Evolutionary conservation across 1,140 invertebrate genomes (phyloP).

Genomic region (Drosophila subpulchrella): DNA sequence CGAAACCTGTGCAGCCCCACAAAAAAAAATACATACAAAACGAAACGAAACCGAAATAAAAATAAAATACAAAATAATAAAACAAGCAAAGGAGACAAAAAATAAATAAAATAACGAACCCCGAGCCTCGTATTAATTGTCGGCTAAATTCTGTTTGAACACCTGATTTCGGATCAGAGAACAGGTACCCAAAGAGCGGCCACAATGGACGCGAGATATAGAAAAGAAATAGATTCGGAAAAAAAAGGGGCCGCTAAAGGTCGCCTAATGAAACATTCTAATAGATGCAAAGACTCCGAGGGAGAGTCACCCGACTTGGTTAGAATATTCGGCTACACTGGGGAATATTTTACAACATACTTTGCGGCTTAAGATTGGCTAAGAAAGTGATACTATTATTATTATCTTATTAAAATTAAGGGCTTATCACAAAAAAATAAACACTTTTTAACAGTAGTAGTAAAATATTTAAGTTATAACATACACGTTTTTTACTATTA

Average conservation of each 20-base stretch:
- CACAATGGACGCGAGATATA: conserved; percentile 33
- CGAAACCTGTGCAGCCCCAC: conserved; percentile 39
- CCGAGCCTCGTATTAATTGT: conserved; percentile 73
- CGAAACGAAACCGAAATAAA: conserved; percentile 29
- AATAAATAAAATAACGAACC: conserved; percentile 49
- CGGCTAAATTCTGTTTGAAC: conserved; percentile 79
- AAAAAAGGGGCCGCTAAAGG: conserved; percentile 57
- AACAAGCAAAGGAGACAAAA: conserved; percentile 33
- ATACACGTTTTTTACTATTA: too few species aligned
- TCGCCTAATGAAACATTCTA: conserved; percentile 73
- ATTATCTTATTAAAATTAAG: too few species aligned
- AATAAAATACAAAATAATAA: conserved; percentile 15
- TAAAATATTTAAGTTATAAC: too few species aligned
- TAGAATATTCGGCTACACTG: conserved; percentile 36
- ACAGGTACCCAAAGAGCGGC: conserved; percentile 58
- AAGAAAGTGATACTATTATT: too few species aligned
- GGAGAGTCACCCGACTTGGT: conserved; percentile 23
- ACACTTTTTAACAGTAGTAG: too few species aligned
- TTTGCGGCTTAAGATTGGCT: too few species aligned
- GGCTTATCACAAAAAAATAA: too few species aligned
- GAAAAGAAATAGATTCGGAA: conserved; percentile 35
- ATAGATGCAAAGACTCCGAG: conserved; percentile 36
- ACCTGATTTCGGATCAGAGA: conserved; percentile 55
- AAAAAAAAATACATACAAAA: conserved; percentile 3
- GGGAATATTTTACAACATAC: background rate